A percentile compares a stretch with the other conserved stretches of the same genome.
Conservation (phyloP, 1,140 invertebrate genomes). For the Euwallacea similis region DNA sequence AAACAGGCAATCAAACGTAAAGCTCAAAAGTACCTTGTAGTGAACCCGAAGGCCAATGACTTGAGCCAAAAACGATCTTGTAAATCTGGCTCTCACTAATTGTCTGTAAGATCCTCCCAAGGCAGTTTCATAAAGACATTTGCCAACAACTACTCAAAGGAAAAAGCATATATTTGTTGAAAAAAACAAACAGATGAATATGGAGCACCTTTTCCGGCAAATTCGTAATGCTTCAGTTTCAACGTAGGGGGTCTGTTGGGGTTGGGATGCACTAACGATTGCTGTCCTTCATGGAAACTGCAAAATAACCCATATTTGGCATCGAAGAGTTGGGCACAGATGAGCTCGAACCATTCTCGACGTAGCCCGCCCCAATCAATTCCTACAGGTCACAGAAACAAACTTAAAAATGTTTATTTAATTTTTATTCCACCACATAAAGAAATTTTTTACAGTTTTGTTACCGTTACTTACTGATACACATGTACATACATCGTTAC, state of each 20-base stretch:
- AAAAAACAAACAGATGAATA: no score
- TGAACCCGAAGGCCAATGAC: conserved; percentile 90
- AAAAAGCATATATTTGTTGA: not conserved
- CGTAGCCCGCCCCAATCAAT: conserved; percentile 92
- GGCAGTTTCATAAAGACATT: conserved; percentile 90
- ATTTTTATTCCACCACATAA: no score
- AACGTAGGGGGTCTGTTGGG: conserved; percentile 70
- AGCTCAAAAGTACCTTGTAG: conserved; percentile 68
- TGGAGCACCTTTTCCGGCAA: conserved; percentile 72
- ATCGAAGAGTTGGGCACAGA: conserved; percentile 86
- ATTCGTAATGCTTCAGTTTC: conserved; percentile 89
- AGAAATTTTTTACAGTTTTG: no score
- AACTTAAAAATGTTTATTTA: no score
- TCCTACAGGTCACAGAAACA: conserved; percentile 56
- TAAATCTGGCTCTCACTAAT: conserved; percentile 85
- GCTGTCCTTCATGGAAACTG: conserved; percentile 81
- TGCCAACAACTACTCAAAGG: conserved; percentile 72
- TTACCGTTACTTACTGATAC: no score
- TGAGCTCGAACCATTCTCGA: conserved; percentile 90
- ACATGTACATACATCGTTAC: no score
- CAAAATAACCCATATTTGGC: conserved; percentile 79
- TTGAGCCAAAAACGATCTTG: conserved; percentile 91
- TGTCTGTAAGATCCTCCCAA: conserved; percentile 85
- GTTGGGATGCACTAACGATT: conserved; percentile 88
- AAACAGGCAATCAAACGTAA: not conserved